These are phyloP conservation scores for Bruchidius siliquastri DNA, from an alignment of 2,888 invertebrate genomes.

Conservation along the genomic window DNA sequence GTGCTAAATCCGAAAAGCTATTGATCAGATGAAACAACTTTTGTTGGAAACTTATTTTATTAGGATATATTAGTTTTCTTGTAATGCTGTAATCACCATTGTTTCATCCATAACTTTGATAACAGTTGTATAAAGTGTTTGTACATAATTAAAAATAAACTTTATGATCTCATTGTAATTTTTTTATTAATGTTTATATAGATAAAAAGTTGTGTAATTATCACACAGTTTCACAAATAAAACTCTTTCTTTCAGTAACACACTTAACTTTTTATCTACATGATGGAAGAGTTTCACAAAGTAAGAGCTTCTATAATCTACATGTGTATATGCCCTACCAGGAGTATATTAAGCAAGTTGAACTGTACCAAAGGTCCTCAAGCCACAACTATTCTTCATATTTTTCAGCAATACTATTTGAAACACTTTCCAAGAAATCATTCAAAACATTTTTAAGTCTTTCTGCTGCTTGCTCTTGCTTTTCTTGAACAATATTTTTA, in stretches of 20 bases:
- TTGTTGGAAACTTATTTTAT: not conserved
- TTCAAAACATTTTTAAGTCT: not conserved
- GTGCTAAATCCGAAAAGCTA: not conserved
- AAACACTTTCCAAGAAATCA: not conserved
- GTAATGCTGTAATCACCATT: not conserved
- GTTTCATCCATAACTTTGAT: not conserved
- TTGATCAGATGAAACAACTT: not conserved
- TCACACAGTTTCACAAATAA: no score
- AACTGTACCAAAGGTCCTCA: no score
- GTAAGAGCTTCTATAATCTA: no score
- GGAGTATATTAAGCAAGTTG: no score
- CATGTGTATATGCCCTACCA: no score
- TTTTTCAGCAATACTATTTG: not conserved
- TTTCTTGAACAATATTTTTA: not conserved
- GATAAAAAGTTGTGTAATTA: no score
- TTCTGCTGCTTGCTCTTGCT: not conserved
- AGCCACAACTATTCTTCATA: not conserved
- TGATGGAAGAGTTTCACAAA: no score
- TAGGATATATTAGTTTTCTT: not conserved
- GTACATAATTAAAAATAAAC: not conserved
- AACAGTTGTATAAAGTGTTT: not conserved
- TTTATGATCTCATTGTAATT: not conserved
- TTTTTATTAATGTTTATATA: not conserved
- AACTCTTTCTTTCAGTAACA: no score
- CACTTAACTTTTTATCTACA: no score